phyloP scores from a whole-genome alignment of 2,113 vertebrate species.

The Sphaerodactylus townsendi region DNA sequence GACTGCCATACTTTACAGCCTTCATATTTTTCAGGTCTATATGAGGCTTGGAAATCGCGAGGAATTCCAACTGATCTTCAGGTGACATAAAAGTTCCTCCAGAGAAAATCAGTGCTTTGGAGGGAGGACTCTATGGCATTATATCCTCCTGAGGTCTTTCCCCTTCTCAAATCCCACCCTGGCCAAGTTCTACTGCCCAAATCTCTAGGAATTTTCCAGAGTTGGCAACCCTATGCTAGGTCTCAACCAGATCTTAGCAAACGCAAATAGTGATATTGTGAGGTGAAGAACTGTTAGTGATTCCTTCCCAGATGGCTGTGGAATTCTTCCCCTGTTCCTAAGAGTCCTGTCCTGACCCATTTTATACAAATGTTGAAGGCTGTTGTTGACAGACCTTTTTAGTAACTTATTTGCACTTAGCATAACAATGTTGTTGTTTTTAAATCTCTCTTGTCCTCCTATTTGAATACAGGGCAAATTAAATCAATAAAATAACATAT shows the following conservation, averaged over 20 bases:
- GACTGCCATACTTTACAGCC: neutral
- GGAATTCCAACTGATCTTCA: too few relatives aligned
- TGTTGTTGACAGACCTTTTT: neutral
- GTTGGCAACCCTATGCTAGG: too few relatives aligned
- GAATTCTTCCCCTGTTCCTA: neutral
- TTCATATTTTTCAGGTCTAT: neutral
- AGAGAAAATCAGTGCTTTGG: too few relatives aligned
- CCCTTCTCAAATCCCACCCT: too few relatives aligned
- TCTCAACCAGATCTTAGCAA: neutral
- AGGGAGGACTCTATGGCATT: too few relatives aligned
- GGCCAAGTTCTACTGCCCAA: too few relatives aligned
- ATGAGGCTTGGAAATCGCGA: too few relatives aligned
- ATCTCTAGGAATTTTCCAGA: too few relatives aligned
- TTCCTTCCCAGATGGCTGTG: too few relatives aligned
- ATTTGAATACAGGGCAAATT: neutral
- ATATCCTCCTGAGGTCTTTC: too few relatives aligned
- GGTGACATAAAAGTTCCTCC: too few relatives aligned
- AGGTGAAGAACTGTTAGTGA: neutral
- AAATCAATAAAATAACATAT: neutral
- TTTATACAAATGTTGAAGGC: neutral
- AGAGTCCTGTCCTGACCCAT: neutral
- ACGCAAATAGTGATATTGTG: neutral
- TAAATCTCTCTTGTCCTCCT: neutral
- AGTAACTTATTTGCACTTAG: neutral
- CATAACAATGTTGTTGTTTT: neutral